phyloP scores from a whole-genome alignment of 2,888 invertebrate species.

The Fragum whitleyi region DNA sequence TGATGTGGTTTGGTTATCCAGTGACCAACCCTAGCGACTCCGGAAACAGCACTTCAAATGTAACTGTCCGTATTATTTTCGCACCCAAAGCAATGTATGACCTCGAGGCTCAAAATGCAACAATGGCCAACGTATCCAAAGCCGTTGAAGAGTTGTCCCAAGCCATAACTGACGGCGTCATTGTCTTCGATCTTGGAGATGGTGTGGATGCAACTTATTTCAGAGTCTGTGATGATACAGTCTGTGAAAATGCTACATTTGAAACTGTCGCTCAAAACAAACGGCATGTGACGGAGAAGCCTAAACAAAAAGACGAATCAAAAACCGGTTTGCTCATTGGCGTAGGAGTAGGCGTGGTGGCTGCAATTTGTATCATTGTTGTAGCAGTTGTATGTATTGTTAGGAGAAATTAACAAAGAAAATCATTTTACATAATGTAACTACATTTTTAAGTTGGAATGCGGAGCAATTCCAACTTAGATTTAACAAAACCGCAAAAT shows the following conservation, averaged over 20 bases:
- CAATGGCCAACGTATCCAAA: not conserved
- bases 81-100: not conserved
- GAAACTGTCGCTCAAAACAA: not conserved
- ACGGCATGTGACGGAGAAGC: too few species aligned
- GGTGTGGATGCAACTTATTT: not conserved
- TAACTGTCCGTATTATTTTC: not conserved
- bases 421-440: too few species aligned
- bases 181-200: not conserved
- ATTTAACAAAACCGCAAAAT: too few species aligned
- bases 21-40: not conserved
- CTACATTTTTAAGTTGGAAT: too few species aligned
- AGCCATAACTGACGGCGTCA: not conserved
- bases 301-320: too few species aligned
- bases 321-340: too few species aligned
- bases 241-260: not conserved
- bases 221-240: not conserved
- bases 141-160: not conserved
- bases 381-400: too few species aligned
- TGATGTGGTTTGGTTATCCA: constrained; percentile 6
- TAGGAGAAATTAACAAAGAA: too few species aligned
- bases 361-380: too few species aligned
- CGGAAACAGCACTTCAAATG: not conserved
- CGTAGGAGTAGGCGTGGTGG: too few species aligned
- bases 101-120: not conserved
- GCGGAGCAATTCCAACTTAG: too few species aligned